phyloP scores from a whole-genome alignment of 53 echinoderm and acorn worm genomes.

The Paelopatides confundens region DNA sequence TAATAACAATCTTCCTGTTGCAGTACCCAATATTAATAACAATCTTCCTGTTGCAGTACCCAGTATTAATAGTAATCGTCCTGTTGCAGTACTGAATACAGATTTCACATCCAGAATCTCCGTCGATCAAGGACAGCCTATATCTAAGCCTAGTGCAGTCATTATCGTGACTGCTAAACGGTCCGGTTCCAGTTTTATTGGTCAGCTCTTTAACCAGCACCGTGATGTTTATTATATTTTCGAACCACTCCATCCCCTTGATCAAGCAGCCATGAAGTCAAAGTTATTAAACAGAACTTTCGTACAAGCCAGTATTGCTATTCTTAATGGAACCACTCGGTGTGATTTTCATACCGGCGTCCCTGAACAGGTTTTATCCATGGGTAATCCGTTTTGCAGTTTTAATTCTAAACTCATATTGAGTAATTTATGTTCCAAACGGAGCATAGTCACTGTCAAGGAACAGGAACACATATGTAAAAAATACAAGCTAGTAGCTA shows the following conservation, averaged over 20 bases:
- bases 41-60: no score
- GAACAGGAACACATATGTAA: not conserved
- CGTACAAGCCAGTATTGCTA: not conserved
- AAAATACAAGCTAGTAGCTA: conserved; percentile 8
- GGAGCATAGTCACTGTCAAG: not conserved
- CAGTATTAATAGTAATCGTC: no score
- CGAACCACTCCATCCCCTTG: conserved; percentile 54
- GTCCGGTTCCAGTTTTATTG: conserved; percentile 73
- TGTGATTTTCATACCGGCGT: not conserved
- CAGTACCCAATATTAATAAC: no score
- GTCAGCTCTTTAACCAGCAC: conserved; percentile 71
- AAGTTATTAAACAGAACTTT: not conserved
- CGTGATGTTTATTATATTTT: conserved; percentile 56
- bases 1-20: no score
- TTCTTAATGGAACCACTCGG: not conserved
- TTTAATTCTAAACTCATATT: not conserved
- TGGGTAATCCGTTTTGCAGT: not conserved
- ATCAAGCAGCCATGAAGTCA: not conserved
- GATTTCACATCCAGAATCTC: no score
- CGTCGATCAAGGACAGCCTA: no score
- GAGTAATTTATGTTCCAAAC: not conserved
- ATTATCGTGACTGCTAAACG: conserved; percentile 66
- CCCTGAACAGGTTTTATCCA: not conserved
- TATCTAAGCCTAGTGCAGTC: not conserved
- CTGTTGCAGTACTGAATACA: no score